Evolutionary conservation across 2,113 vertebrate species (phyloP).

Genomic region (Psophia crepitans): DNA sequence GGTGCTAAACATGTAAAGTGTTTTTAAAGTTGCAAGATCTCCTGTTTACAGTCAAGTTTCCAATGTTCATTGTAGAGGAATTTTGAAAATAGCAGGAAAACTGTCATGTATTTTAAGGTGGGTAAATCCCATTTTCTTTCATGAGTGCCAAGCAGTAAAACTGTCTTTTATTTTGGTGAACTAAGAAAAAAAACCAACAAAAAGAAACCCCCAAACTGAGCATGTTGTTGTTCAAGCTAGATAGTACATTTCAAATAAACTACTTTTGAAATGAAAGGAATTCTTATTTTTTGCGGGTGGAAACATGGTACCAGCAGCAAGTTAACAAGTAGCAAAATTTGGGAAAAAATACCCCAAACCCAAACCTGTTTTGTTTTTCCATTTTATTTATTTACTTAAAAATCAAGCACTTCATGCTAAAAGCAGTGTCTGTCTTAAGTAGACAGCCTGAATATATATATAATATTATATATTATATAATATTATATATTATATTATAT

Average conservation of each 20-base stretch:
- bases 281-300: no score
- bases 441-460: background rate
- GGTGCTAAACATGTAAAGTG: background rate
- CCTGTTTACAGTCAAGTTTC: background rate
- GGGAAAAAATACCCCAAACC: no score
- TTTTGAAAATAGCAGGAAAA: background rate
- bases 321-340: background rate
- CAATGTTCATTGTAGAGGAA: background rate
- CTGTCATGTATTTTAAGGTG: background rate
- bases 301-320: background rate
- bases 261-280: background rate
- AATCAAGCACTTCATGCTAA: background rate
- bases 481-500: no score
- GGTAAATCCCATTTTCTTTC: background rate
- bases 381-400: background rate
- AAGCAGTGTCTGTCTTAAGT: background rate
- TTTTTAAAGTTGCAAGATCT: background rate
- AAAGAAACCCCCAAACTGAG: background rate
- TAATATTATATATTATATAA: no score
- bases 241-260: background rate
- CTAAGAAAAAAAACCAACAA: background rate
- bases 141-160: background rate
- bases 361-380: background rate
- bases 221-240: background rate
- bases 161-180: background rate